Base-by-base conservation (phyloP, 2,113 vertebrate species). In the Calypte anna region DNA sequence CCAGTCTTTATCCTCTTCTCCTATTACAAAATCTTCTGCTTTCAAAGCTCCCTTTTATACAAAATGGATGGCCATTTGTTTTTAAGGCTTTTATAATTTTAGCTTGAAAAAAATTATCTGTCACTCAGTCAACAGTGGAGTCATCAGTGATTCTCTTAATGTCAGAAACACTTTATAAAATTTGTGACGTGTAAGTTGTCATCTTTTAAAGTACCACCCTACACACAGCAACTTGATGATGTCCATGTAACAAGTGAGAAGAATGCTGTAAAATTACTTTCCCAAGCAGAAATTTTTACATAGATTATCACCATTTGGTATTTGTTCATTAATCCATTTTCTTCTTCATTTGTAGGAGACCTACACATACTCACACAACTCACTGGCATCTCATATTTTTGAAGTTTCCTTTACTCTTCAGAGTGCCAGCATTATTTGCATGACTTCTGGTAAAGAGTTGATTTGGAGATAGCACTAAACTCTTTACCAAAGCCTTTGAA, bases 361-460 rank as follows among this genome's bases (percentile, higher is more conserved):
- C 55, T 55, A 64, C 77, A 87, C 74, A 77, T 82, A 91, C 84
- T 82, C 44, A 91, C 79, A 94, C 27, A 91, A 40, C 43, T 96
- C 23, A 24, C 22, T 50, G 50, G 11, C 25, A 50, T 17, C n/a
- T 82, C 62, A 25, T 40, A 63, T 89, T 95, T 43, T 70, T 92
- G 81, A 88, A n/a, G 43, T 59, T 94, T 90, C 62, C 74, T 91
- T 91, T 63, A 36, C 33, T 90, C 64, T 88, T 92, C 43, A 18
- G 30, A 84, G 48, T 21, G 75, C 25, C 20, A 43, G 3, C 33
- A 13, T 40, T 78, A 62, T 90, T 82, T 81, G 78, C 36, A 75
- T 67, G 53, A 68, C 74, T 76, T 89, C 70, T 93, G 33, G 53
- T 22, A 67, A 77, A 87, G 30, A 50, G 14, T 9, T 36, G n/a